These are phyloP conservation scores for Volucella inflata DNA, from an alignment of 2,888 invertebrate species.

Conservation along the genomic window DNA sequence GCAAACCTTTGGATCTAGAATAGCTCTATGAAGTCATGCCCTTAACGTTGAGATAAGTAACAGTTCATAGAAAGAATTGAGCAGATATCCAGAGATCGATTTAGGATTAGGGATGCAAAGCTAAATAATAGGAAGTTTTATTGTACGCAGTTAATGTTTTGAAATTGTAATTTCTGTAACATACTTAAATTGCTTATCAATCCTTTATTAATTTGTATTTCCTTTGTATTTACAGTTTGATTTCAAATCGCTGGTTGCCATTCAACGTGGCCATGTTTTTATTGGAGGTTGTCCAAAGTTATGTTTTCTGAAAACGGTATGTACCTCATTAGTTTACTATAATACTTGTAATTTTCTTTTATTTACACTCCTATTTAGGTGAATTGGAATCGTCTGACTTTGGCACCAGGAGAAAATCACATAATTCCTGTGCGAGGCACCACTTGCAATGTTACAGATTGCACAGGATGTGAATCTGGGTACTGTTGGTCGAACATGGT, in stretches of 20 bases:
- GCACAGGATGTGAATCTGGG: slow-evolving; percentile 79
- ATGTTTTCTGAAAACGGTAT: slow-evolving; percentile 87
- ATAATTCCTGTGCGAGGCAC: slow-evolving; percentile 74
- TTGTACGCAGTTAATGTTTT: no score
- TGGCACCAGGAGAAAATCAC: slow-evolving; percentile 79
- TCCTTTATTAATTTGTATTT: background rate
- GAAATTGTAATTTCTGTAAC: no score
- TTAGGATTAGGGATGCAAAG: no score
- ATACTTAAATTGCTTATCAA: background rate
- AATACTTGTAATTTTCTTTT: background rate
- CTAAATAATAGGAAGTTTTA: no score
- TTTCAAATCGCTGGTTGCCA: slow-evolving; percentile 88
- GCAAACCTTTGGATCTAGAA: no score
- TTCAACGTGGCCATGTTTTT: slow-evolving; percentile 92
- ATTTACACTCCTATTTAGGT: slow-evolving; percentile 77
- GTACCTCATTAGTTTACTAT: slow-evolving; percentile 1
- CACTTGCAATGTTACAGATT: slow-evolving; percentile 77
- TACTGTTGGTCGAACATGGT: slow-evolving; percentile 81
- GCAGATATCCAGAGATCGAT: no score
- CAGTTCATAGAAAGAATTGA: no score
- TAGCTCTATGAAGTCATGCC: no score
- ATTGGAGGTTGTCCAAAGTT: slow-evolving; percentile 90
- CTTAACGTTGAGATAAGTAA: no score
- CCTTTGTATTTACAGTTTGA: slow-evolving; percentile 88
- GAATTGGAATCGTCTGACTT: slow-evolving; percentile 81